These are phyloP conservation scores for Limnodromus scolopaceus DNA, from an alignment of 2,797 vertebrate species.

Conservation along the genomic window DNA sequence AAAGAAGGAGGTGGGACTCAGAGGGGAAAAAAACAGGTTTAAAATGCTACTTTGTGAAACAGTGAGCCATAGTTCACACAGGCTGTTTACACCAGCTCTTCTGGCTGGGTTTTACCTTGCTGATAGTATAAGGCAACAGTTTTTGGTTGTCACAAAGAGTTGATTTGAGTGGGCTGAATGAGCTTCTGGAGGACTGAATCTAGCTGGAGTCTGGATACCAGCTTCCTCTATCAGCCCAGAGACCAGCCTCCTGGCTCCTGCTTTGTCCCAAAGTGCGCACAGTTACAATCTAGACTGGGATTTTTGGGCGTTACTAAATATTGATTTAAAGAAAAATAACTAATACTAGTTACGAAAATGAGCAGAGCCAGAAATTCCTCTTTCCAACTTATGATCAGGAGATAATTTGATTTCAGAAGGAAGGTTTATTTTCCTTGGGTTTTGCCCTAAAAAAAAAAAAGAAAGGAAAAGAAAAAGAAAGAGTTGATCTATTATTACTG, in stretches of 20 bases:
- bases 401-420: background rate
- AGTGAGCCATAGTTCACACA: background rate
- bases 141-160: background rate
- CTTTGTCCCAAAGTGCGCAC: background rate
- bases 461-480: fast-evolving
- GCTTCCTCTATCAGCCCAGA: background rate
- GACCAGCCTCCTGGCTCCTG: background rate
- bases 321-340: background rate
- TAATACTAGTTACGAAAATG: background rate
- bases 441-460: background rate
- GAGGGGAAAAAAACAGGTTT: fast-evolving
- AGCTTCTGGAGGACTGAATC: background rate
- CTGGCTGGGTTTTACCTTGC: background rate
- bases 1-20: background rate
- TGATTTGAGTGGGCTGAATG: background rate
- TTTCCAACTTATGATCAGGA: background rate
- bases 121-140: background rate
- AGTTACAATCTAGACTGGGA: background rate
- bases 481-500: background rate
- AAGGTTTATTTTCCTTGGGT: background rate
- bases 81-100: background rate
- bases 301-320: background rate
- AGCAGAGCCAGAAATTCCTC: background rate
- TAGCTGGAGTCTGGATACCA: background rate
- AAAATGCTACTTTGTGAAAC: background rate